Evolutionary conservation across 2,113 vertebrate genomes (phyloP).

Genomic region (Vulpes vulpes): DNA sequence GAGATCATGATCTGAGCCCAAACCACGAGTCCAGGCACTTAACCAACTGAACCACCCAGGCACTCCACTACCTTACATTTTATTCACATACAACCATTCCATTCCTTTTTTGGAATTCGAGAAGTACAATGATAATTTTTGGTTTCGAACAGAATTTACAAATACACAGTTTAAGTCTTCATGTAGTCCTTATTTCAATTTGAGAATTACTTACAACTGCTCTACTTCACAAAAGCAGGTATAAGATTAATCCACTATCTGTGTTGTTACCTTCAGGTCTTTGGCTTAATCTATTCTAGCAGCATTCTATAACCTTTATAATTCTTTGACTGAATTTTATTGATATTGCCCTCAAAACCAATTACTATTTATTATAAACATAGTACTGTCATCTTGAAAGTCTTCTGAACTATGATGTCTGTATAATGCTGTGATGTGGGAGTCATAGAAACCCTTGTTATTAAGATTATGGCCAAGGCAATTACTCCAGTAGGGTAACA

Average conservation of each 20-base stretch:
- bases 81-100: neutral
- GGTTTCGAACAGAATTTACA: conserved; percentile 31
- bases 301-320: conserved; percentile 69
- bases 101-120: conserved; percentile 35
- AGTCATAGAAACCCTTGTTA: neutral
- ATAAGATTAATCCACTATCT: conserved; percentile 66
- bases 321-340: conserved; percentile 79
- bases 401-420: conserved; percentile 35
- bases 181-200: conserved; percentile 58
- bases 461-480: conserved; percentile 61
- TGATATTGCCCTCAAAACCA: conserved; percentile 60
- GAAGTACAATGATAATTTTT: neutral
- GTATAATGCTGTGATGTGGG: conserved; percentile 62
- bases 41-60: neutral
- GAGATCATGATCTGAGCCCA: neutral
- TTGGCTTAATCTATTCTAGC: conserved; percentile 70
- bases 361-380: conserved; percentile 75
- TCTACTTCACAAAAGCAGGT: conserved; percentile 71
- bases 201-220: conserved; percentile 53
- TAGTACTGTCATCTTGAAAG: conserved; percentile 60
- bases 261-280: conserved; percentile 53
- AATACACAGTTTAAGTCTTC: conserved; percentile 61
- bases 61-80: neutral
- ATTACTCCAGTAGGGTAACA: conserved; percentile 31
- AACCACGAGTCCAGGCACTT: neutral